These are phyloP conservation scores for Puffinus mauretanicus DNA, from an alignment of 2,113 vertebrate genomes.

Conservation along the genomic window DNA sequence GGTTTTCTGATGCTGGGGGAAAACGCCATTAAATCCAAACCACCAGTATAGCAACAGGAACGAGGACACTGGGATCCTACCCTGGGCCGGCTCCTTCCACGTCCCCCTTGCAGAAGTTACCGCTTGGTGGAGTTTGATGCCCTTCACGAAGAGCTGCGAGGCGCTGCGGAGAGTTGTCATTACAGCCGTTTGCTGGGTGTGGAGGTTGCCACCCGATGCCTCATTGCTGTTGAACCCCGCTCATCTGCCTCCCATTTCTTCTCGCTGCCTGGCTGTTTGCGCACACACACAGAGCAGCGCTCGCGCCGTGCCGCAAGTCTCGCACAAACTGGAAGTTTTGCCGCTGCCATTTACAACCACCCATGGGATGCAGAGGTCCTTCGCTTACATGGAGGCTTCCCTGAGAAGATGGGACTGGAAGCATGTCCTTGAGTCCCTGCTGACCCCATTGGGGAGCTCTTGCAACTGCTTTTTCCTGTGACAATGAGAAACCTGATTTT, in stretches of 20 bases:
- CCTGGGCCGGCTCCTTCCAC: background rate
- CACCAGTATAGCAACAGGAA: background rate
- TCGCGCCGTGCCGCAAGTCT: fast-evolving
- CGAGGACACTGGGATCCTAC: background rate
- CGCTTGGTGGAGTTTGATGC: background rate
- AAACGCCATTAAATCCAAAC: background rate
- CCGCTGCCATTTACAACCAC: background rate
- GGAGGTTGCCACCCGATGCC: conserved; percentile 54
- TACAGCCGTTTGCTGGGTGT: conserved; percentile 14
- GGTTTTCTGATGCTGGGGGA: background rate
- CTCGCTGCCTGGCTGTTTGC: background rate
- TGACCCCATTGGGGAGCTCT: background rate
- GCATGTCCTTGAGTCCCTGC: background rate
- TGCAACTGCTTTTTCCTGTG: background rate
- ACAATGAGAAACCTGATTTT: background rate
- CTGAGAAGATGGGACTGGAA: background rate
- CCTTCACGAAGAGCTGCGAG: background rate
- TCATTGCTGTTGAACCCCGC: background rate
- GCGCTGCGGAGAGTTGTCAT: background rate
- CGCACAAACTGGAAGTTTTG: background rate
- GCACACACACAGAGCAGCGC: background rate
- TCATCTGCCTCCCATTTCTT: background rate
- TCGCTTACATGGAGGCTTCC: background rate
- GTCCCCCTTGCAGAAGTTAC: background rate
- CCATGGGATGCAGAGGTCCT: background rate